These are phyloP conservation scores for Oncorhynchus gorbuscha DNA, from an alignment of 2,113 vertebrate species.

Conservation along the genomic window DNA sequence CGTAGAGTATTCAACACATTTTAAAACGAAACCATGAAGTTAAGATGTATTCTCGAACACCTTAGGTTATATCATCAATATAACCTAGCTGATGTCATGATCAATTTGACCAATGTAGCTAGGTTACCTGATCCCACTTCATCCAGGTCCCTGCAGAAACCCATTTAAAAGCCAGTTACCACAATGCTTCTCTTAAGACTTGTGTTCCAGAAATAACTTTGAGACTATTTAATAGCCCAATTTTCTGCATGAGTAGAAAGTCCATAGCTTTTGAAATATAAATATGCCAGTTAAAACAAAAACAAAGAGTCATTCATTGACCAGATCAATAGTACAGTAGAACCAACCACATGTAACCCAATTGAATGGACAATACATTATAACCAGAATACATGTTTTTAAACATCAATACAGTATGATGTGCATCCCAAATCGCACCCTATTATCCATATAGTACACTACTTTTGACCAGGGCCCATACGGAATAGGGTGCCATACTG, in stretches of 20 bases:
- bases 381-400: too few relatives aligned
- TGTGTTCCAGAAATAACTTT: not conserved
- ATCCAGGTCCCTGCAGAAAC: not conserved
- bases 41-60: not conserved
- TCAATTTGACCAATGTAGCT: not conserved
- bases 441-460: too few relatives aligned
- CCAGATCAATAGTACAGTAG: slow-evolving; percentile 5
- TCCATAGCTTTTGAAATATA: slow-evolving; percentile 11
- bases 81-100: not conserved
- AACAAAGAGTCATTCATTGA: slow-evolving; percentile 13
- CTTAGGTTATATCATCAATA: not conserved
- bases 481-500: too few relatives aligned
- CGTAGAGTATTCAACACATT: not conserved
- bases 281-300: slow-evolving; percentile 32
- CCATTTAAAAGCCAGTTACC: not conserved
- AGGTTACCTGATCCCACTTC: not conserved
- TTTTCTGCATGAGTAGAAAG: slow-evolving; percentile 29
- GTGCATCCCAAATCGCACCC: too few relatives aligned
- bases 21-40: not conserved
- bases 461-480: too few relatives aligned
- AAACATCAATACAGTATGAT: too few relatives aligned
- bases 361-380: too few relatives aligned
- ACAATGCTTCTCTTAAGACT: too few relatives aligned
- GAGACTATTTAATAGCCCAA: not conserved
- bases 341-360: too few relatives aligned